phyloP scores from a whole-genome alignment of 2,888 invertebrate genomes.

The Halictus quadricinctus region DNA sequence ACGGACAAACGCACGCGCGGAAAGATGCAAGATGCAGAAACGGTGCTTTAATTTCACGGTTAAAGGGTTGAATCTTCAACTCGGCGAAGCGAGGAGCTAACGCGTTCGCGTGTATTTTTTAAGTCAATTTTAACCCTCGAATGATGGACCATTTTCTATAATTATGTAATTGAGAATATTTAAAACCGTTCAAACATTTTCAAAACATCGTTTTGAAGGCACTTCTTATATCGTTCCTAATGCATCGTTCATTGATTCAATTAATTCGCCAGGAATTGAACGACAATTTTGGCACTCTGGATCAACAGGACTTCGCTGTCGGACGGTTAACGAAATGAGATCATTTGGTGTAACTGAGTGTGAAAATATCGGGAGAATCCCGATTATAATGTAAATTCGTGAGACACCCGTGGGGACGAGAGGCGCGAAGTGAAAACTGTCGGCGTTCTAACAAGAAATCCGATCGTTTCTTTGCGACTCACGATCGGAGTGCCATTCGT shows the following conservation, averaged over 20 bases:
- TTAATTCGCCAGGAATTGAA: too few species aligned
- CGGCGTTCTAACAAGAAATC: conserved; percentile 32
- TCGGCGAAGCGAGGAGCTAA: too few species aligned
- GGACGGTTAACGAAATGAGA: neutral
- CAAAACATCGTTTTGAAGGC: neutral
- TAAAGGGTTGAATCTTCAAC: neutral
- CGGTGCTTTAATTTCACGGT: neutral
- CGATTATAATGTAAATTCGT: neutral
- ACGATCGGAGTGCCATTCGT: conserved; percentile 43
- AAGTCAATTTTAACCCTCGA: too few species aligned
- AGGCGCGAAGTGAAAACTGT: neutral
- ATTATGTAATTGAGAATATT: too few species aligned
- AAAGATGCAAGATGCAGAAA: neutral
- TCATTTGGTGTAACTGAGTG: too few species aligned
- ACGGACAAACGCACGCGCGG: neutral
- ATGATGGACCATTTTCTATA: too few species aligned
- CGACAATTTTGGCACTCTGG: too few species aligned
- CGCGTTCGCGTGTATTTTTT: too few species aligned
- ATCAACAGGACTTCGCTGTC: neutral
- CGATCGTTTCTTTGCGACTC: conserved; percentile 49
- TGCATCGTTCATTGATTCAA: too few species aligned
- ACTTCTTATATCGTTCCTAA: too few species aligned
- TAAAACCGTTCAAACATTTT: neutral
- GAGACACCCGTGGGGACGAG: neutral
- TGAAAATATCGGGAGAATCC: neutral